A percentile compares a stretch with the other conserved stretches of the same genome.
Conservation (phyloP, 2,113 vertebrate genomes). For the Gasterosteus nipponicus region DNA sequence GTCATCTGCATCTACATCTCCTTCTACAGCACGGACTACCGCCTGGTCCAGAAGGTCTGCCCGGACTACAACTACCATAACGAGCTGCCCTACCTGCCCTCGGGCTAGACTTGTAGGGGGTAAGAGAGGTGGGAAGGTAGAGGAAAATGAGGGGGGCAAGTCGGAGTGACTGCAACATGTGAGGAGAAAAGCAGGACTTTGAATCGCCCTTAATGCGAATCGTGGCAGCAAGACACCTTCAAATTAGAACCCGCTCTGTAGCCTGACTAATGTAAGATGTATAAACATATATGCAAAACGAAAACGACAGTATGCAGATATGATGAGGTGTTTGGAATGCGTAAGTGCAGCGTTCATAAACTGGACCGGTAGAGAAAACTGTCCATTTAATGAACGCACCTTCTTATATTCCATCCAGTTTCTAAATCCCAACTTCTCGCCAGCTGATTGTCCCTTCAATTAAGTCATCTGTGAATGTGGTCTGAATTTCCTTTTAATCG, state of each 20-base stretch:
- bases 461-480: slow-evolving; percentile 47
- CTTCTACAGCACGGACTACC: slow-evolving; percentile 97
- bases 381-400: slow-evolving; percentile 31
- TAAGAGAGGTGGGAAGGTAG: slow-evolving; percentile 51
- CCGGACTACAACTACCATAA: slow-evolving; percentile 96
- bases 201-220: slow-evolving; percentile 29
- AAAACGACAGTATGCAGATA: slow-evolving; percentile 70
- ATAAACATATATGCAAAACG: slow-evolving; percentile 78
- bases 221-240: slow-evolving; percentile 45
- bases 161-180: slow-evolving; percentile 41
- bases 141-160: slow-evolving; percentile 32
- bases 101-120: slow-evolving; percentile 81
- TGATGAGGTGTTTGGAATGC: slow-evolving; percentile 47
- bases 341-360: slow-evolving; percentile 48
- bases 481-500: slow-evolving; percentile 57
- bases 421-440: slow-evolving; percentile 49
- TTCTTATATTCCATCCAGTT: slow-evolving; percentile 72
- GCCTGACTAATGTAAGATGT: slow-evolving; percentile 70
- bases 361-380: slow-evolving; percentile 49
- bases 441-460: slow-evolving; percentile 40
- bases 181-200: slow-evolving; percentile 46
- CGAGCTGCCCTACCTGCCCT: slow-evolving; percentile 92
- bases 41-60: slow-evolving; percentile 97
- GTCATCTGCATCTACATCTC: slow-evolving; percentile 97
- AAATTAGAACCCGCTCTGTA: slow-evolving; percentile 56